Evolutionary conservation across 2,797 vertebrate species (phyloP), one percentile per base, ranked within the genome.

Genomic region (Centropyge bicolor): DNA sequence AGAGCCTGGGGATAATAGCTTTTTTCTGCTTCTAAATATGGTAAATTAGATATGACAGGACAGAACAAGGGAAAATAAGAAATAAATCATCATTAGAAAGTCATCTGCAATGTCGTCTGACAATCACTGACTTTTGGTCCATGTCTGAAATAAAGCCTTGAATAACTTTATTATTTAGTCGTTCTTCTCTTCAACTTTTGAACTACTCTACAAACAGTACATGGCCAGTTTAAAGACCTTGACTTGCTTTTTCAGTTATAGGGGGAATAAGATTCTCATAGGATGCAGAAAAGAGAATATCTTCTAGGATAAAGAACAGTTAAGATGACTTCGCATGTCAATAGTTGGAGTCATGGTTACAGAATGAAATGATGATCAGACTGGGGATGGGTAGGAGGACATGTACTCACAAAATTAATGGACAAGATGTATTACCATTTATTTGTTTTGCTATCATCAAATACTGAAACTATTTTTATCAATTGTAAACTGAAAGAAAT

Each of bases 1-100:
- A 4, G 31, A 71, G 12, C 51, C 31, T 31, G 16, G 51, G 16
- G 13, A 16, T 54, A 40, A 45, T 66, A 46, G 56, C 45, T 70
- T 78, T 55, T 64, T 45, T 57, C 19, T 22, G 51, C 41, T 22
- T 36, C 7, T 61, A 19, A 57, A 41, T 38, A 27, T 17, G 38
- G 22, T 43, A 36, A 49, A 65, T 70, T n/a, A 8, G 36, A 62
- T 31, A 51, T 10, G 67, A 57, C 27, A 51, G 13, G 67, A 57
- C 27, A 20, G n/a, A n/a, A n/a, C n/a, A n/a, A n/a, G n/a, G n/a
- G n/a, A n/a, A n/a, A n/a, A 55, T 52, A 3, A 52, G 12, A 22
- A 52, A 52, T 8, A 16, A 48, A 41, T 22, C 14, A 31, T 78
- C 67, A 71, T 22, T 17, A 57, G 70, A 84, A 27, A 41, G 49